Percentiles rank a stretch among this genome's conserved stretches.
phyloP scores from a whole-genome alignment of 2,797 vertebrate species.

The Tachyglossus aculeatus region DNA sequence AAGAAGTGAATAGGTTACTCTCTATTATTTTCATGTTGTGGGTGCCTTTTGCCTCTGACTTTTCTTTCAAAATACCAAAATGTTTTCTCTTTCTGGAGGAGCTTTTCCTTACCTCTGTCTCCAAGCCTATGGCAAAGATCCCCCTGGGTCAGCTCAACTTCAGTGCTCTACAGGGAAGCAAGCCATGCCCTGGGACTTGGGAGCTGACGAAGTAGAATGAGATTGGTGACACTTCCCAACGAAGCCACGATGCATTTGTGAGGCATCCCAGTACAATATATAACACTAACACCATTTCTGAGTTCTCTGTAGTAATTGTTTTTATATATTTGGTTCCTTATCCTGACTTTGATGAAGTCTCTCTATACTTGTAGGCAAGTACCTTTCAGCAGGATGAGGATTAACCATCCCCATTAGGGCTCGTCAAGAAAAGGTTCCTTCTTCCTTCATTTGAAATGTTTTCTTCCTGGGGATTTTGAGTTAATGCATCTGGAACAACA shows the following conservation, averaged over 20 bases:
- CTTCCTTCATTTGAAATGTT: conserved; percentile 27
- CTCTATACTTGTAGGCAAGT: not conserved
- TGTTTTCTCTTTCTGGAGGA: too few species aligned
- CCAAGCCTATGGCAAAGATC: too few species aligned
- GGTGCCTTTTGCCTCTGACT: too few species aligned
- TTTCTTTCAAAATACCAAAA: too few species aligned
- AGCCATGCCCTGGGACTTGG: not conserved
- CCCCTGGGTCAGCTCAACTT: too few species aligned
- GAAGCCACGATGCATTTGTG: not conserved
- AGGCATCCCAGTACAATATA: not conserved
- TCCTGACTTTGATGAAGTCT: not conserved
- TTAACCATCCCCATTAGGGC: not conserved
- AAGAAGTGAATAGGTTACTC: too few species aligned
- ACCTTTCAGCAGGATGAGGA: not conserved
- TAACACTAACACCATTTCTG: not conserved
- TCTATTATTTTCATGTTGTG: too few species aligned
- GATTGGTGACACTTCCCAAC: not conserved
- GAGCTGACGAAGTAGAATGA: not conserved
- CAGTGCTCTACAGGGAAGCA: too few species aligned
- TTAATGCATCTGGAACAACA: conserved; percentile 49
- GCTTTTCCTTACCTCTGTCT: too few species aligned
- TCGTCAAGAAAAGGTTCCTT: not conserved
- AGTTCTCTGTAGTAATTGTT: not conserved
- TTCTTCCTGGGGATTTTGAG: conserved; percentile 56
- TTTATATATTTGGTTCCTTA: not conserved